Evolutionary conservation across 2,888 invertebrate genomes (phyloP).

Genomic region (Sepiola atlantica): DNA sequence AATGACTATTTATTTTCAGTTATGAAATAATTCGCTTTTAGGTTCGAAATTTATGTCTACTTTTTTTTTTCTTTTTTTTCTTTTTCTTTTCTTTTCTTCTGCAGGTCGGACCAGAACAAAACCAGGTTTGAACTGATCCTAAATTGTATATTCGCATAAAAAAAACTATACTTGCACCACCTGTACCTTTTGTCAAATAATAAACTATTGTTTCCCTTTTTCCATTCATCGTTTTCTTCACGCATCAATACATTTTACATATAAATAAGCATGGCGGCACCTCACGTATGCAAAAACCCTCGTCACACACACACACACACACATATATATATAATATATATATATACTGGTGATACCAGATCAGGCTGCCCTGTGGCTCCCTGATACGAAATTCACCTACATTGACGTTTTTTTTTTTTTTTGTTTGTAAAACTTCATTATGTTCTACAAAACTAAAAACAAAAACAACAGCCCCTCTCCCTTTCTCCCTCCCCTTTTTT

Average conservation of each 20-base stretch:
- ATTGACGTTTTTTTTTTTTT: too few species aligned
- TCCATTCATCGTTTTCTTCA: background rate
- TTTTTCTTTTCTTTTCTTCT: background rate
- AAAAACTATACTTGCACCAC: background rate
- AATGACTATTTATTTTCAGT: background rate
- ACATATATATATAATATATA: background rate
- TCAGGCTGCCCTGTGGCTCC: too few species aligned
- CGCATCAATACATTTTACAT: background rate
- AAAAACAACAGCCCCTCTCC: too few species aligned
- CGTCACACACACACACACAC: background rate
- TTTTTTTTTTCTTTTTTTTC: background rate
- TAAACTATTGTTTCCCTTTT: background rate
- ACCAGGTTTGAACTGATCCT: background rate
- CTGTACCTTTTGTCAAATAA: background rate
- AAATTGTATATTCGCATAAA: constrained; percentile 32
- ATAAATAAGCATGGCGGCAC: background rate
- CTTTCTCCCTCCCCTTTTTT: too few species aligned
- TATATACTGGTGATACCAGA: too few species aligned
- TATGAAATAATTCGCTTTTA: background rate
- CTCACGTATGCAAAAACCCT: too few species aligned
- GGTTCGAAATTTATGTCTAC: background rate
- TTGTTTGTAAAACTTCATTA: too few species aligned
- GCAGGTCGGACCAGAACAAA: background rate
- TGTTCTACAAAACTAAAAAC: too few species aligned
- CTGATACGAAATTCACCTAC: too few species aligned